These are phyloP conservation scores for Gymnoscopelus braueri DNA, from an alignment of 2,797 vertebrate genomes.

Conservation along the genomic window DNA sequence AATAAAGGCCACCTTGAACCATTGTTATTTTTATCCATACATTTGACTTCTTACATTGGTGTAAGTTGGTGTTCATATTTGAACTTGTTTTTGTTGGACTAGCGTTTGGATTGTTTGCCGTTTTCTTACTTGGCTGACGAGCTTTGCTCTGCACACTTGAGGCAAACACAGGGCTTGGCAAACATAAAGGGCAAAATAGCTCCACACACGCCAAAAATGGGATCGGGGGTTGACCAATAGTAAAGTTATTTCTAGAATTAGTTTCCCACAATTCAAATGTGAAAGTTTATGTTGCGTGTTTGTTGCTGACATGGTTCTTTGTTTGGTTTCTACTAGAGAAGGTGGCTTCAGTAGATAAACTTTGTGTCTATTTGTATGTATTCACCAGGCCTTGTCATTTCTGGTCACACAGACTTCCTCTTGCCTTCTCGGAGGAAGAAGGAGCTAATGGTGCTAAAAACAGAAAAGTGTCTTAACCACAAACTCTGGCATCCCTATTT, in stretches of 20 bases:
- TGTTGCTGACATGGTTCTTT: background rate
- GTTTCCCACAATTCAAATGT: constrained; percentile 19
- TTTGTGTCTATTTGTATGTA: too few species aligned
- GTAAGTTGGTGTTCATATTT: background rate
- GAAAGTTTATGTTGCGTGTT: constrained; percentile 3
- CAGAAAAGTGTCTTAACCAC: too few species aligned
- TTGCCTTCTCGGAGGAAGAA: background rate
- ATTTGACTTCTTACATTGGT: constrained; percentile 6
- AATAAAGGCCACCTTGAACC: too few species aligned
- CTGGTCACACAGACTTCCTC: background rate
- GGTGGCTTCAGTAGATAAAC: too few species aligned
- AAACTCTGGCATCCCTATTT: too few species aligned
- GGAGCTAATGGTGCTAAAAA: background rate
- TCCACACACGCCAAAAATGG: constrained; percentile 21
- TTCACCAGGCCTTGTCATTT: background rate
- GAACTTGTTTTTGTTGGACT: constrained; percentile 3
- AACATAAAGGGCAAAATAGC: constrained; percentile 42
- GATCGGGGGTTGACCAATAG: constrained; percentile 15
- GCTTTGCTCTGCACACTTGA: constrained; percentile 39
- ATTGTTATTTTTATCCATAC: constrained; percentile 1
- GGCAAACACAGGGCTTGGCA: constrained; percentile 38
- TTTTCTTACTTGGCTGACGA: constrained; percentile 38
- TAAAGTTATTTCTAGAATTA: constrained; percentile 17
- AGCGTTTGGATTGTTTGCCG: constrained; percentile 38
- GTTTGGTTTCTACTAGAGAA: background rate